These are phyloP conservation scores for Oscheius onirici DNA, from an alignment of 2,888 invertebrate species.

Conservation along the genomic window DNA sequence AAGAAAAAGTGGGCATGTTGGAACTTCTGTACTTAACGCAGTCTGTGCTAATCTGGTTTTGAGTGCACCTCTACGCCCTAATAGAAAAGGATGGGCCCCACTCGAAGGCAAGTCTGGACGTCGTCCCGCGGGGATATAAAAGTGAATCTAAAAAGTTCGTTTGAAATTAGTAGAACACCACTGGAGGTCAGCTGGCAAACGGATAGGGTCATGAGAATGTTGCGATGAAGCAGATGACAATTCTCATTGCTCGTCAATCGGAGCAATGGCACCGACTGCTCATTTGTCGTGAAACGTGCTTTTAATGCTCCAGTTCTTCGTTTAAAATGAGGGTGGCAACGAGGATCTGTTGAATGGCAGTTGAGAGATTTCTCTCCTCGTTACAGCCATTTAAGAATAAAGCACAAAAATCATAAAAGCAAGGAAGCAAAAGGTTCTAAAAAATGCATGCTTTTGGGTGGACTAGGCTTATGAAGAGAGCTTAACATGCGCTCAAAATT, in stretches of 20 bases:
- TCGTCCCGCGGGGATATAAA: conserved; percentile 20
- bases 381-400: too few relatives aligned
- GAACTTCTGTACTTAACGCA: conserved; percentile 20
- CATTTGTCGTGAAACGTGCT: neutral
- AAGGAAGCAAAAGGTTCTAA: too few relatives aligned
- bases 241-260: conserved; percentile 16
- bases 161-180: conserved; percentile 4
- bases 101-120: conserved; percentile 16
- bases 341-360: too few relatives aligned
- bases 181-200: neutral
- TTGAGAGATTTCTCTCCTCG: too few relatives aligned
- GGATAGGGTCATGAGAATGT: neutral
- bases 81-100: conserved; percentile 22
- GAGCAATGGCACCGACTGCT: conserved; percentile 5
- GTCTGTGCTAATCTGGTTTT: conserved; percentile 33
- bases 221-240: conserved; percentile 21
- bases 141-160: neutral
- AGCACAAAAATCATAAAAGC: too few relatives aligned
- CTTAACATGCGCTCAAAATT: too few relatives aligned
- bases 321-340: too few relatives aligned
- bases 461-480: too few relatives aligned
- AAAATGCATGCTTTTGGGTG: too few relatives aligned
- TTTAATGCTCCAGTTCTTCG: neutral
- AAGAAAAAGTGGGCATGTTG: neutral
- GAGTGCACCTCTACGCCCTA: conserved; percentile 30